These are phyloP conservation scores for Hydrocynus forskahlii DNA, from an alignment of 2,797 vertebrate species.

Conservation along the genomic window DNA sequence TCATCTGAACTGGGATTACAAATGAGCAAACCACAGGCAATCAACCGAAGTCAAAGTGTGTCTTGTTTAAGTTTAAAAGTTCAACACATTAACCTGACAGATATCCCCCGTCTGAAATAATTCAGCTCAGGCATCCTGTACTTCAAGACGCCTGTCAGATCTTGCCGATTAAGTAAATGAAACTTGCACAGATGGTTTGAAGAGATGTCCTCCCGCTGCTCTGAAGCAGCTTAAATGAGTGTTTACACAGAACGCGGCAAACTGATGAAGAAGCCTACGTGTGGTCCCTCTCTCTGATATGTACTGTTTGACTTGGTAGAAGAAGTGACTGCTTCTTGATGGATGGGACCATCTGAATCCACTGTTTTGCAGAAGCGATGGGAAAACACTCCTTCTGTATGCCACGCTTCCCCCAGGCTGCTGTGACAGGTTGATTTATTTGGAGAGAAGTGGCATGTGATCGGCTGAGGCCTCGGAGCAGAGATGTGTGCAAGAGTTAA, in stretches of 20 bases:
- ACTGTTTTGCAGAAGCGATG: slow-evolving; percentile 50
- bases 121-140: not conserved
- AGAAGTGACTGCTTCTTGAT: slow-evolving; percentile 50
- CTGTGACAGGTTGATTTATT: slow-evolving; percentile 68
- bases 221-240: slow-evolving; percentile 28
- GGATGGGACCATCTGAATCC: slow-evolving; percentile 57
- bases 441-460: slow-evolving; percentile 22
- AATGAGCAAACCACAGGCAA: not conserved
- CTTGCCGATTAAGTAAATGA: slow-evolving; percentile 2
- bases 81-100: slow-evolving; percentile 1
- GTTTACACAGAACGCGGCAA: slow-evolving; percentile 28
- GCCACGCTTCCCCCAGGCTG: slow-evolving; percentile 41
- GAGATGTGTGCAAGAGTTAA: slow-evolving; percentile 1
- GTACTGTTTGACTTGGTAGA: slow-evolving; percentile 22
- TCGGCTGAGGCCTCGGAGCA: slow-evolving; percentile 23
- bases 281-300: not conserved
- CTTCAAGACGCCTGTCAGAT: not conserved
- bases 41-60: not conserved
- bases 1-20: not conserved
- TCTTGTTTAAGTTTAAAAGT: not conserved
- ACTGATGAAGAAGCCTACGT: slow-evolving; percentile 29
- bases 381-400: slow-evolving; percentile 56
- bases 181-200: slow-evolving; percentile 40
- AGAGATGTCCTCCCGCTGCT: not conserved
- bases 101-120: not conserved